A percentile compares a stretch with the other conserved stretches of the same genome.
Evolutionary conservation across 2,888 invertebrate species (phyloP).

Genomic region (Spilarctia lutea): DNA sequence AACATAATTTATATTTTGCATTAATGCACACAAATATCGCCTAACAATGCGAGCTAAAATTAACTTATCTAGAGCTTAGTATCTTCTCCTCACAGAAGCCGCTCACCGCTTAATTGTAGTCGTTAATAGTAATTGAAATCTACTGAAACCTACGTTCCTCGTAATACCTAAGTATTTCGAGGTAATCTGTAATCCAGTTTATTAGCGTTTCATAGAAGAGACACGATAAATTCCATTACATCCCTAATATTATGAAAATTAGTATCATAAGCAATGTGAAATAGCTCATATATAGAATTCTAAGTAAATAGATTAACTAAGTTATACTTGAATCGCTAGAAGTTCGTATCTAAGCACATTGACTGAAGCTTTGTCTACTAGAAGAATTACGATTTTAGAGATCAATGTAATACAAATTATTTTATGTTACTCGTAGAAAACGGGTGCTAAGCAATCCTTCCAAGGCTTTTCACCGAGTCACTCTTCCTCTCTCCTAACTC

Average conservation of each 20-base stretch:
- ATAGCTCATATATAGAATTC: not conserved
- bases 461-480: too few species aligned
- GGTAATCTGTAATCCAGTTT: not conserved
- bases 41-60: not conserved
- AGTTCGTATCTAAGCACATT: too few species aligned
- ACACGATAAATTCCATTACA: not conserved
- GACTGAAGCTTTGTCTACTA: too few species aligned
- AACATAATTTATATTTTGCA: too few species aligned
- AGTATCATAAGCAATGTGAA: not conserved
- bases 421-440: too few species aligned
- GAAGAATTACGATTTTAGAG: too few species aligned
- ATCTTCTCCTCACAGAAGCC: not conserved
- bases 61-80: not conserved
- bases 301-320: not conserved
- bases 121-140: not conserved
- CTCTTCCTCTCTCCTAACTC: too few species aligned
- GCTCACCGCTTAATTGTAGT: not conserved
- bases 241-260: not conserved
- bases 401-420: too few species aligned
- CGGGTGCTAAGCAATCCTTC: too few species aligned
- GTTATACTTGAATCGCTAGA: not conserved
- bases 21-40: too few species aligned
- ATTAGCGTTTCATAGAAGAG: not conserved
- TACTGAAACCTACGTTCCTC: not conserved
- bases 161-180: not conserved